Evolutionary conservation across 2,797 vertebrate species (phyloP), one percentile per base, ranked within the genome.

Genomic region (Muraenolepis orangiensis): DNA sequence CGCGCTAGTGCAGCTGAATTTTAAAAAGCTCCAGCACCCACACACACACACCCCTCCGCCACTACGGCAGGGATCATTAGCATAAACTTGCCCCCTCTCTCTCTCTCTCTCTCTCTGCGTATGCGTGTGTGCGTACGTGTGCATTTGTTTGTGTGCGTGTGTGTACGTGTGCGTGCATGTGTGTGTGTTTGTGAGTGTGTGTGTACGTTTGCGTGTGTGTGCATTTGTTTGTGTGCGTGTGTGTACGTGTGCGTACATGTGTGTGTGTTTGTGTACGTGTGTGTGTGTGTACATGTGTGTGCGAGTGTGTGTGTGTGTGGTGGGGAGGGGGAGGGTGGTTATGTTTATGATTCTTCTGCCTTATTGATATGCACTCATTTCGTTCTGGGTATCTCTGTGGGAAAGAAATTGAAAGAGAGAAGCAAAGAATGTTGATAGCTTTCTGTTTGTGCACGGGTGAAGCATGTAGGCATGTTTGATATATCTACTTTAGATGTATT

Each of bases 1-100:
- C 79, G 90, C 79, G 90, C 91, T 87, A 82, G 89, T 91, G 92
- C 93, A 92, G 93, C 91, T 94, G 94, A 94, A 94, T 94, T 93
- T 94, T 93, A 94, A 94, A 93, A 91, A 92, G 93, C 91, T 91
- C 80, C 77, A 72, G 28, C 42, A 80, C 91, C 93, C 93, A n/a
- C n/a, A n/a, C n/a, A n/a, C 92, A 93, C 93, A 90, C 92, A 85
- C 87, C 74, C 88, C 89, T 88, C 90, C 92, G 89, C 92, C 91
- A 91, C 91, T 82, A 90, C 91, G 89, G 91, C 91, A 89, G 89
- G 87, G 87, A 80, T 89, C 85, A 93, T 94, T 91, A 93, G 87
- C 92, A 91, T 90, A 90, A 90, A 91, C 84, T 88, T 89, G 78
- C 82, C 80, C 29, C 14, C 64, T 29, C 68, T 67, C 71, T 68